Evolutionary conservation across 1,140 invertebrate species (phyloP), one percentile per base, ranked within the genome.

Genomic region (Harpegnathos saltator): DNA sequence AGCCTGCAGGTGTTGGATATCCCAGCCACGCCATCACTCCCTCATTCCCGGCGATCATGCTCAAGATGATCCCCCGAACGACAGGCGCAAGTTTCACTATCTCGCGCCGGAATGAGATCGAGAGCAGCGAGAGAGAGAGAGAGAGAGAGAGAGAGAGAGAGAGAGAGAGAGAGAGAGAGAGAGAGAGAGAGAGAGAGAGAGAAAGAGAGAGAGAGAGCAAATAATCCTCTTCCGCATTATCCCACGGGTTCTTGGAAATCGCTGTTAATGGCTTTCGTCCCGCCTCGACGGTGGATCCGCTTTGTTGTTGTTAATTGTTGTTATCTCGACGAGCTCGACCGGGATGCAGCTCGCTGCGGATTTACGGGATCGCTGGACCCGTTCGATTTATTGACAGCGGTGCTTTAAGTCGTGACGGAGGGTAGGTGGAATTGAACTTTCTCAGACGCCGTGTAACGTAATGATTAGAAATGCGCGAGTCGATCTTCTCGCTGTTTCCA

Each of bases 1-100:
- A 91, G 90, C 87, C 86, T 90, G 85, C 91, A 91, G 91, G 91
- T 91, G 91, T 89, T 88, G 89, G 84, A 85, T 91, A 89, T 91
- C 89, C 84, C 90, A 91, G 78, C 73, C 83, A 58, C 38, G 56
- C 80, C 82, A 68, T 87, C 84, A 48, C 77, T 78, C 81, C 78
- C 81, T 85, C 72, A 83, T 90, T 84, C 73, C 58, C 19, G 52
- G 29, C 82, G 87, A 90, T 90, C 90, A 86, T 89, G 84, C 72
- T 83, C 80, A 84, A 84, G 78, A 90, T 90, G 83, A 88, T 89
- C 85, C 85, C 69, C 38, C 63, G 74, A 85, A 83, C 73, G 81
- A 50, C 56, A 71, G 69, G 65, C 82, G 66, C 81, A 83, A 89
- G 78, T 85, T 81, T 82, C 74, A 48, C 74, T 83, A 88, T 84